A percentile compares a stretch with the other conserved stretches of the same genome.
These are phyloP conservation scores for Verasper variegatus DNA, from an alignment of 2,113 vertebrate genomes.

Conservation along the genomic window DNA sequence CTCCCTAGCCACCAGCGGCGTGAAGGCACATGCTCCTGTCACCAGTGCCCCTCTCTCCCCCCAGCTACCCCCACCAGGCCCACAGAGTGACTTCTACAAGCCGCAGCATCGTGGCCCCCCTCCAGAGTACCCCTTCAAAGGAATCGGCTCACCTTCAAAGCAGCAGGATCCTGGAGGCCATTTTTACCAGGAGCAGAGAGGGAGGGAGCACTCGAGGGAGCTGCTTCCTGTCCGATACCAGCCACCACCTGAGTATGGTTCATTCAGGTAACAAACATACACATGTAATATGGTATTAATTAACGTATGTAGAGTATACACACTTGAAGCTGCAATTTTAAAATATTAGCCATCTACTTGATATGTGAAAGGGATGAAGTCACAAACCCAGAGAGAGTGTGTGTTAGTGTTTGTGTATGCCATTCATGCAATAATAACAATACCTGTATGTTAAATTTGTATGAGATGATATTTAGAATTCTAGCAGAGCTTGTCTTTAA, in stretches of 20 bases:
- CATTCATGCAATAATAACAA: no score
- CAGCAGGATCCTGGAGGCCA: conserved; percentile 87
- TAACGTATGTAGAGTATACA: neutral
- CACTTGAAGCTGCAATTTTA: neutral
- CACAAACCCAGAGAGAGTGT: neutral
- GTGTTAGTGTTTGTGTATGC: no score
- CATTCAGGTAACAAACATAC: conserved; percentile 88
- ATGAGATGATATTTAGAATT: no score
- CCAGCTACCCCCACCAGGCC: conserved; percentile 82
- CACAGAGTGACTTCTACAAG: conserved; percentile 90
- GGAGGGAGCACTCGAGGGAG: conserved; percentile 89
- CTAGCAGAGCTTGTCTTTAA: no score
- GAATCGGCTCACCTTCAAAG: conserved; percentile 85
- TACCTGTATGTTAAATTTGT: no score
- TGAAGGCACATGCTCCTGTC: conserved; percentile 94
- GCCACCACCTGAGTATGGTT: conserved; percentile 96
- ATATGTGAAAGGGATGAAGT: neutral
- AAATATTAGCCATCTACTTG: neutral
- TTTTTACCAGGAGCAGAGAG: conserved; percentile 90
- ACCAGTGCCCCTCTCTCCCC: conserved; percentile 91
- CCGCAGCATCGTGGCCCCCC: conserved; percentile 91
- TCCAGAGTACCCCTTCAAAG: conserved; percentile 96
- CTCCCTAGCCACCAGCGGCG: conserved; percentile 94
- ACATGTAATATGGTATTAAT: neutral
- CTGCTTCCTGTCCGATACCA: conserved; percentile 95